Evolutionary conservation across 2,113 vertebrate genomes (phyloP).

Genomic region (Malurus melanocephalus): DNA sequence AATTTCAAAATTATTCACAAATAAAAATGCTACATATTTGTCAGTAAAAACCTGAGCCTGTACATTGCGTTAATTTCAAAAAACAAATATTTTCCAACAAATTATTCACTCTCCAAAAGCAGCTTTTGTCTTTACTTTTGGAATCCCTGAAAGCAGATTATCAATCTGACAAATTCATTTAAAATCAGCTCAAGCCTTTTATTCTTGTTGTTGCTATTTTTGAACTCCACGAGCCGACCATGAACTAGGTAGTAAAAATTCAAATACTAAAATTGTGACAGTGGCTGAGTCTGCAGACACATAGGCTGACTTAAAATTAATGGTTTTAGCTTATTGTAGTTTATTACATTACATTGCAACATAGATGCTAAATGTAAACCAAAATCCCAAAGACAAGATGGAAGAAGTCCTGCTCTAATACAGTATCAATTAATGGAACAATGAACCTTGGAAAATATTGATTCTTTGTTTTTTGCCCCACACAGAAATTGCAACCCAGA

Average conservation of each 20-base stretch:
- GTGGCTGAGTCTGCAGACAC: not conserved
- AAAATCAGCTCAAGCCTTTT: not conserved
- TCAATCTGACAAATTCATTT: not conserved
- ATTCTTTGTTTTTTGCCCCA: not conserved
- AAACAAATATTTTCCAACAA: conserved; percentile 21
- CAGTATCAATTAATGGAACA: not conserved
- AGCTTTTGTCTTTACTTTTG: not conserved
- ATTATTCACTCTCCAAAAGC: not conserved
- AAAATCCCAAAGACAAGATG: not conserved
- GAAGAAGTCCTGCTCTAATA: not conserved
- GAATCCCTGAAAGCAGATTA: not conserved
- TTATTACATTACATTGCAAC: not conserved
- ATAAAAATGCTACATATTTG: not conserved
- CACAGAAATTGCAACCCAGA: not conserved
- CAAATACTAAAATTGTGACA: not conserved
- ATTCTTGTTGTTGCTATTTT: not conserved
- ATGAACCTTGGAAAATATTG: not conserved
- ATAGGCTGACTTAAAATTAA: not conserved
- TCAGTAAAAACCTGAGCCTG: not conserved
- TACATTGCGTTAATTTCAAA: not conserved
- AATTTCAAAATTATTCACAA: conserved; percentile 45
- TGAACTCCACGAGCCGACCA: not conserved
- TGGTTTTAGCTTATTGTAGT: not conserved
- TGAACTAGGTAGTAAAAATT: not conserved
- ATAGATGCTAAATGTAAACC: not conserved